Base-by-base conservation (phyloP, 2,113 vertebrate genomes). In the Pseudorhombus dupliciocellatus region DNA sequence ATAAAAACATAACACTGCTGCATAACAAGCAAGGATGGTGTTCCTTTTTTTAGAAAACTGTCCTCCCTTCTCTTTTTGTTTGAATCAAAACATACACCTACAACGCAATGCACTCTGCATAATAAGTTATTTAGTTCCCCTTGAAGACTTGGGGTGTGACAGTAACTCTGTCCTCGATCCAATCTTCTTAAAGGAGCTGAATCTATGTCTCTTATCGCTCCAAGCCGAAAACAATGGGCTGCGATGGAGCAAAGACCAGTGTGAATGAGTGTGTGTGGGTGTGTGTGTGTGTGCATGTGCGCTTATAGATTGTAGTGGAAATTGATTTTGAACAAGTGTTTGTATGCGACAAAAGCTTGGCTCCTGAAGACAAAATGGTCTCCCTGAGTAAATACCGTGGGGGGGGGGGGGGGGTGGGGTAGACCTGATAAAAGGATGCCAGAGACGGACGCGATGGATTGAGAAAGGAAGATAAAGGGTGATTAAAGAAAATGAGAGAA, bases 241-340 rank as follows among this genome's bases (percentile, higher is more conserved):
- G 37, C 60, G 65, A 75, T 54, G 62, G 64, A 80, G 65, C 80
- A 82, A 53, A 75, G 67, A 51, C 40, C 60, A 30, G 31, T 15
- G 16, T 59, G 42, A 59, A 59, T 81, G 70, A 20, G 0, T 10
- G 54, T 1, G 10, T 5, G 16, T 6, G 4, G 5, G 42, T 5
- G 16, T 15, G 18, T 10, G 6, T n/a, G n/a, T n/a, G n/a, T n/a
- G n/a, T n/a, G 20, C 18, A 21, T 50, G n/a, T n/a, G n/a, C n/a
- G n/a, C n/a, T n/a, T 51, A 83, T n/a, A 66, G 73, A 84, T 82
- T 68, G 83, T 62, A 22, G 56, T 59, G 72, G 60, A 85, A 83
- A 83, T 83, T 80, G 83, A 84, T 88, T 87, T 86, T 75, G 70
- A 86, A 81, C 72, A 83, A 83, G 83, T 81, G 67, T 78, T 80